A percentile compares a stretch with the other conserved stretches of the same genome.
phyloP scores from a whole-genome alignment of 1,140 invertebrate genomes.

The Chironomus striatipennis region DNA sequence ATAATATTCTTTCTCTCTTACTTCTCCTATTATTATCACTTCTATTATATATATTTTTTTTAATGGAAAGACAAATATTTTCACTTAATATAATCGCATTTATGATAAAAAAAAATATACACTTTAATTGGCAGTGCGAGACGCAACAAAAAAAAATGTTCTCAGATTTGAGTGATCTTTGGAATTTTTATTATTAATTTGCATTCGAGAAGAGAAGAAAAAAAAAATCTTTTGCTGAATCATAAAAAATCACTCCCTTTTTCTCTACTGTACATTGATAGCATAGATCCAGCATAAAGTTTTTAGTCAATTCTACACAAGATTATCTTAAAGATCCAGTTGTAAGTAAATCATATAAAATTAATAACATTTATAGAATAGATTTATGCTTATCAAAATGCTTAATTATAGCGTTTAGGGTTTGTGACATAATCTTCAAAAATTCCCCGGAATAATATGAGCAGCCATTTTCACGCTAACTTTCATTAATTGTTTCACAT shows the following conservation, averaged over 20 bases:
- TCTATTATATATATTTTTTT: too few species aligned
- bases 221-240: neutral
- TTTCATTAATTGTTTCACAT: neutral
- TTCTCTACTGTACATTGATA: neutral
- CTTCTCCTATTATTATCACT: too few species aligned
- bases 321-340: neutral
- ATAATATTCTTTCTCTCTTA: too few species aligned
- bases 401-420: neutral
- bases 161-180: neutral
- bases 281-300: neutral
- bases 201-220: neutral
- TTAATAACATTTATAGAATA: neutral
- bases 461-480: neutral
- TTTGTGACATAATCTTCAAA: constrained; percentile 8
- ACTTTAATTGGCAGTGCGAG: too few species aligned
- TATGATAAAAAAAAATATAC: neutral
- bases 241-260: constrained; percentile 12
- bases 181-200: neutral
- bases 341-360: neutral
- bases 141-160: neutral
- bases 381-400: neutral
- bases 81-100: neutral
- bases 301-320: neutral
- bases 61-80: neutral
- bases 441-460: neutral